Evolutionary conservation across 2,797 vertebrate genomes (phyloP).

Genomic region (Kryptolebias ocellatus): DNA sequence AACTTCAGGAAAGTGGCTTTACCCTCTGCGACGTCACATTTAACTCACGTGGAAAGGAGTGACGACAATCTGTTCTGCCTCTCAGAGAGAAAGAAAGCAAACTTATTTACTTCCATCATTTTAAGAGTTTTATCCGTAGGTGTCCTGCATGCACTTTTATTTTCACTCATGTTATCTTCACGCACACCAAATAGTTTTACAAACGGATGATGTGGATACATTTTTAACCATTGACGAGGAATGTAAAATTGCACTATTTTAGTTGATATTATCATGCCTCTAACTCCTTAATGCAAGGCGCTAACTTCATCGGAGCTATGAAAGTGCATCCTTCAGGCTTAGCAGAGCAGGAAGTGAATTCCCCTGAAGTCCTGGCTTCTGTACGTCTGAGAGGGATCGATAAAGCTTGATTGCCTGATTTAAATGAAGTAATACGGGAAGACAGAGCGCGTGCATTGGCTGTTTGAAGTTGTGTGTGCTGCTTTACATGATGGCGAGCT

Average conservation of each 20-base stretch:
- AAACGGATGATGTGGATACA: conserved; percentile 48
- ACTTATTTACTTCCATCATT: not conserved
- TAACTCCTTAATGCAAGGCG: conserved; percentile 61
- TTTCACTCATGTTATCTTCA: conserved; percentile 55
- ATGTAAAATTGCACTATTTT: conserved; percentile 80
- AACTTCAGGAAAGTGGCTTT: too few species aligned
- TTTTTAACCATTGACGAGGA: conserved; percentile 70
- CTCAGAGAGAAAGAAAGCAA: not conserved
- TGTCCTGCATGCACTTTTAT: conserved; percentile 68
- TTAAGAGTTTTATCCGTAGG: conserved; percentile 12
- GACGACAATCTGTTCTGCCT: not conserved
- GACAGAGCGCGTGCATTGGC: conserved; percentile 15
- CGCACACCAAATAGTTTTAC: conserved; percentile 65
- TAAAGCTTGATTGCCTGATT: conserved; percentile 23
- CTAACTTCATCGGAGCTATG: conserved; percentile 41
- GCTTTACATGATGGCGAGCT: conserved; percentile 49
- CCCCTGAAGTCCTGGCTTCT: conserved; percentile 35
- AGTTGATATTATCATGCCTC: conserved; percentile 62
- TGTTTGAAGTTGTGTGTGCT: conserved; percentile 34
- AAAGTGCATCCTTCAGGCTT: conserved; percentile 46
- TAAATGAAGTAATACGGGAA: conserved; percentile 41
- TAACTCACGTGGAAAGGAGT: not conserved
- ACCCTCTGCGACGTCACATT: conserved; percentile 7
- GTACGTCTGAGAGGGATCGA: conserved; percentile 39
- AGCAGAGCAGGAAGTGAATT: conserved; percentile 48